phyloP scores from a whole-genome alignment of 2,113 vertebrate genomes.

The Actenoides lindsayi region DNA sequence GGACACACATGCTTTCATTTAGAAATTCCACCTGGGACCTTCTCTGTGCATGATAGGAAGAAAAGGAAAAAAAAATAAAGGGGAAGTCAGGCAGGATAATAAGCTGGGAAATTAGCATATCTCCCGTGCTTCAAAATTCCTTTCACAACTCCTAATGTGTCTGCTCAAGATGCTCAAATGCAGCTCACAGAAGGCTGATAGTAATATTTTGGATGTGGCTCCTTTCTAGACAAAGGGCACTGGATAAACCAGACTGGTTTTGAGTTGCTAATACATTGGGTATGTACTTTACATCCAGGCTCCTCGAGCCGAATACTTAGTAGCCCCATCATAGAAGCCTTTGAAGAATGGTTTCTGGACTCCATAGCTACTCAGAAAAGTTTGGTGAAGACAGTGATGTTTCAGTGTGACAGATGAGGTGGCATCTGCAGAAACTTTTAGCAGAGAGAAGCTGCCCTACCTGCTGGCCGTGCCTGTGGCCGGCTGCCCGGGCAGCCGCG shows the following conservation, averaged over 20 bases:
- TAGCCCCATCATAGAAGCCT: neutral
- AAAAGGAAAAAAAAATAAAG: slow-evolving; percentile 29
- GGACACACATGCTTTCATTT: slow-evolving; percentile 41
- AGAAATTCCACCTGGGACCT: slow-evolving; percentile 27
- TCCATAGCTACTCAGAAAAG: neutral
- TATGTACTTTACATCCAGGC: neutral
- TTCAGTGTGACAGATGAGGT: neutral
- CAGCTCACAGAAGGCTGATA: neutral
- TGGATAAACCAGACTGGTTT: neutral
- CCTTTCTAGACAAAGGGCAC: neutral
- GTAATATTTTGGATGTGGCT: neutral
- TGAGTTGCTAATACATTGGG: neutral
- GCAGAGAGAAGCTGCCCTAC: neutral
- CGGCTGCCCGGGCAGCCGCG: neutral
- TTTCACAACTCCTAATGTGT: neutral
- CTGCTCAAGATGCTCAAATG: neutral
- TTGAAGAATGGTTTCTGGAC: neutral
- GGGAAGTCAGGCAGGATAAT: slow-evolving; percentile 26
- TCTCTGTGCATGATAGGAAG: slow-evolving; percentile 3
- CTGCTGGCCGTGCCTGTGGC: neutral
- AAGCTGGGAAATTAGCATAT: slow-evolving; percentile 40
- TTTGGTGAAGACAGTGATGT: neutral
- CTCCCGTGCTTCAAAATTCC: slow-evolving; percentile 8
- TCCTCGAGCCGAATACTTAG: neutral
- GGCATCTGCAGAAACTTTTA: neutral